These are phyloP conservation scores for Sabatieria punctata DNA, from an alignment of 2,888 invertebrate species.

Conservation along the genomic window DNA sequence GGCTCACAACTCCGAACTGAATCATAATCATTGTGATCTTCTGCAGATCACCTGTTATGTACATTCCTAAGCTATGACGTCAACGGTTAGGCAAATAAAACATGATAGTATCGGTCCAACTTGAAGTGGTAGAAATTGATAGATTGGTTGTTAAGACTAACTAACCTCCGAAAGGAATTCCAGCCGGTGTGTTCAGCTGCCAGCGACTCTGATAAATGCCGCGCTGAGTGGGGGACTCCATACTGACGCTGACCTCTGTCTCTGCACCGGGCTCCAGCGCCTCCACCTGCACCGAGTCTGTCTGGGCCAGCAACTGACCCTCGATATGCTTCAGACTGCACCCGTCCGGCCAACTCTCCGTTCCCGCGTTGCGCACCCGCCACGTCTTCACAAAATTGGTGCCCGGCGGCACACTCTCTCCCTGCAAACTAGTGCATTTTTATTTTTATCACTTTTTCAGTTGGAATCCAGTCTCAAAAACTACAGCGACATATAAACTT, in stretches of 20 bases:
- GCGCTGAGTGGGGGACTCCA: constrained; percentile 55
- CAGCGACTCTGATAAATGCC: constrained; percentile 71
- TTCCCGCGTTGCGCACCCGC: constrained; percentile 65
- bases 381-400: constrained; percentile 69
- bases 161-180: constrained; percentile 76
- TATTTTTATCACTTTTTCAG: no score
- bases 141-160: no score
- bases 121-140: no score
- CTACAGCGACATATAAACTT: no score
- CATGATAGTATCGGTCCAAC: no score
- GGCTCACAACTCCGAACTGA: no score
- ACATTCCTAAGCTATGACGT: no score
- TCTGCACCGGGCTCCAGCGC: constrained; percentile 57
- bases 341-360: constrained; percentile 63
- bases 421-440: no score
- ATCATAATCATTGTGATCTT: no score
- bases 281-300: constrained; percentile 46
- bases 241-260: constrained; percentile 55
- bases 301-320: constrained; percentile 46
- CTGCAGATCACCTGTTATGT: no score
- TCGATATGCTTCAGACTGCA: constrained; percentile 56
- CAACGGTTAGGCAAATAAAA: no score
- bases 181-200: constrained; percentile 67
- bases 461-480: no score
- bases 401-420: constrained; percentile 53